phyloP scores from a whole-genome alignment of 2,797 vertebrate species.

The Gymnoscopelus braueri region DNA sequence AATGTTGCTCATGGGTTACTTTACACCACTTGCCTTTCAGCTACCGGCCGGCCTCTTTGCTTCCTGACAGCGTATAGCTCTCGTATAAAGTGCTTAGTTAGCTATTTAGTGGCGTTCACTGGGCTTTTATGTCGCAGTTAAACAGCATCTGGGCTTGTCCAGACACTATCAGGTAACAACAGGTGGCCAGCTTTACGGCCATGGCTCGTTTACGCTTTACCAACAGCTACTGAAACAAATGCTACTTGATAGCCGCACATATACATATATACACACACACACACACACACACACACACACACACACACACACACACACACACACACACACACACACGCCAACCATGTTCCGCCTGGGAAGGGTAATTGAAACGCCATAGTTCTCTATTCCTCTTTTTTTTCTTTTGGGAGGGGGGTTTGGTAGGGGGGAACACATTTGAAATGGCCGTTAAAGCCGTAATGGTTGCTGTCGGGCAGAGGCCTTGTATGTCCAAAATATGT shows the following conservation, averaged over 20 bases:
- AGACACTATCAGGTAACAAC: slow-evolving; percentile 82
- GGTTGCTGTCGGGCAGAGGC: too few relatives aligned
- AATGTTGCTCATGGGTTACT: too few relatives aligned
- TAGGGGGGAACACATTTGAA: slow-evolving; percentile 16
- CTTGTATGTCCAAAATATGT: too few relatives aligned
- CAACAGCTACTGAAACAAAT: slow-evolving; percentile 76
- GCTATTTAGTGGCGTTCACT: slow-evolving; percentile 77
- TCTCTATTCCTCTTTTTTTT: slow-evolving; percentile 44
- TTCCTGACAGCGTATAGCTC: slow-evolving; percentile 66
- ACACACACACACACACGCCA: slow-evolving; percentile 41
- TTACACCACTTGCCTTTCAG: too few relatives aligned
- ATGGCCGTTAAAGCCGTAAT: slow-evolving; percentile 9
- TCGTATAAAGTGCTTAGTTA: slow-evolving; percentile 79
- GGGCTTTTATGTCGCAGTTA: slow-evolving; percentile 79
- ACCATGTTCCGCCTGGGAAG: slow-evolving; percentile 62
- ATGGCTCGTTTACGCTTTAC: slow-evolving; percentile 74
- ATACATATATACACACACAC: slow-evolving; percentile 8
- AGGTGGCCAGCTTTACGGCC: slow-evolving; percentile 80
- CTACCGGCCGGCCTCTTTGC: slow-evolving; percentile 15
- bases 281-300: slow-evolving; percentile 31
- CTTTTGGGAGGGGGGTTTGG: neutral
- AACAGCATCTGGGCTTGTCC: slow-evolving; percentile 83
- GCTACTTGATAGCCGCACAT: slow-evolving; percentile 49
- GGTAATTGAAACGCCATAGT: slow-evolving; percentile 61
- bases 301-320: slow-evolving; percentile 29